Percentiles rank a stretch among this genome's conserved stretches.
Evolutionary conservation across 1,140 invertebrate species (phyloP).

Genomic region (Trichoplusia ni): DNA sequence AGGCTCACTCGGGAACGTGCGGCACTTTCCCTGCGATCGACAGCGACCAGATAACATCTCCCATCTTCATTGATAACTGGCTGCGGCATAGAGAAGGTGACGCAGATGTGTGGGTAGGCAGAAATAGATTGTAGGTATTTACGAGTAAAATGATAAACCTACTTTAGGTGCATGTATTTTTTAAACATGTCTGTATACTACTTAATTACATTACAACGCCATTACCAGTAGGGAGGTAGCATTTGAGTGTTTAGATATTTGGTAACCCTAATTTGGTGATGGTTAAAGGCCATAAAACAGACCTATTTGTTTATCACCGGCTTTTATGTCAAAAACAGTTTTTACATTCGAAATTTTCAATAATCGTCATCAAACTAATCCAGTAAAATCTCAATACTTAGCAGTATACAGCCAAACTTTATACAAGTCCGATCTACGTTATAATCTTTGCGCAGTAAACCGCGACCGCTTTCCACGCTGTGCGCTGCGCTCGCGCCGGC

Average conservation of each 20-base stretch:
- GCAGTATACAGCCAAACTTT: conserved; percentile 1
- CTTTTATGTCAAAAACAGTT: too few relatives aligned
- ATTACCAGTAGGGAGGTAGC: too few relatives aligned
- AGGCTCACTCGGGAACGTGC: conserved; percentile 30
- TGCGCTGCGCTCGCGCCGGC: conserved; percentile 20
- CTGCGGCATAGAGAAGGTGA: conserved; percentile 36
- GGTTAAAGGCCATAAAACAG: too few relatives aligned
- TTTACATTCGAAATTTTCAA: neutral
- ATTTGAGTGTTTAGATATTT: too few relatives aligned
- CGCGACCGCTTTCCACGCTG: conserved; percentile 38
- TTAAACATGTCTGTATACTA: too few relatives aligned
- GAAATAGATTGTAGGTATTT: neutral
- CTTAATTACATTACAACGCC: too few relatives aligned
- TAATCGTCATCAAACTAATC: too few relatives aligned
- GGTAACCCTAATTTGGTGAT: too few relatives aligned
- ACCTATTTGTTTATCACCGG: too few relatives aligned
- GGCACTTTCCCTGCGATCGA: conserved; percentile 53
- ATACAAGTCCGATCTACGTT: conserved; percentile 6
- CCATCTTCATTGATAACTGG: conserved; percentile 71
- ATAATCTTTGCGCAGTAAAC: conserved; percentile 30
- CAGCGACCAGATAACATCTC: conserved; percentile 44
- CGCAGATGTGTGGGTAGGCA: conserved; percentile 36
- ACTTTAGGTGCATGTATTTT: neutral
- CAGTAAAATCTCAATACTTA: neutral
- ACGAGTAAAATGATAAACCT: neutral